Base-by-base conservation (phyloP, 92 coral and sea anemone species). In the Actinernus sp. region DNA sequence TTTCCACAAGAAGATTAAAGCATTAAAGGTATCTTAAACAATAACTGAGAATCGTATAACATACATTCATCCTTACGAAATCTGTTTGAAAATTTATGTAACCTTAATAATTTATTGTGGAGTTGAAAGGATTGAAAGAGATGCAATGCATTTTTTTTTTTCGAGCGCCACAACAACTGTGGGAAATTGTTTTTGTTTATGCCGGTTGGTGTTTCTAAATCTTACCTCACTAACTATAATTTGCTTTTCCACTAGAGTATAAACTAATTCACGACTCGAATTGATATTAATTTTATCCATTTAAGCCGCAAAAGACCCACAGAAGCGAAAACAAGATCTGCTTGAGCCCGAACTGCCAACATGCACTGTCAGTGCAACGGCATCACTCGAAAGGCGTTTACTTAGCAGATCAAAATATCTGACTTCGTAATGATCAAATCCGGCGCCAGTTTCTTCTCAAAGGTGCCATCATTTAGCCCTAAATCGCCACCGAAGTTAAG, bases 1-100 rank as follows among this genome's bases (percentile, higher is more conserved):
- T 57, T 90, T 90, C 57, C 65, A 73, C 43, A 74, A 63, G 45
- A 90, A 90, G 63, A 65, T 82, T 6, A 64, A 63, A 19, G 70
- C 96, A 31, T 63, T 90, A 48, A 76, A 71, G 96, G 96, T 90
- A 49, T 54, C 77, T 39, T 45, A 7, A 45, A 7, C 19, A 23
- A 8, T 45, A 8, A 4, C 19, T 12, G 19, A 45, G 41, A 14
- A 12, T 9, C 17, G 10, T 45, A 9, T 8, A 9, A 18, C 4
- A 9, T 7, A 12, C 21, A 7, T 9, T 9, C 19, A 36, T 45
- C 5, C 52, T 4, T 45, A 8, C 22, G 52, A 18, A 8, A 18
- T 6, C 22, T 45, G 10, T 8, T 45, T 45, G 10, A 23, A 45
- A 45, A 45, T 45, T 45, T 45, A 45, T 45, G 52, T 45, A 45